Evolutionary conservation across 2,113 vertebrate species (phyloP), one percentile per base, ranked within the genome.

Genomic region (Alouatta palliata): DNA sequence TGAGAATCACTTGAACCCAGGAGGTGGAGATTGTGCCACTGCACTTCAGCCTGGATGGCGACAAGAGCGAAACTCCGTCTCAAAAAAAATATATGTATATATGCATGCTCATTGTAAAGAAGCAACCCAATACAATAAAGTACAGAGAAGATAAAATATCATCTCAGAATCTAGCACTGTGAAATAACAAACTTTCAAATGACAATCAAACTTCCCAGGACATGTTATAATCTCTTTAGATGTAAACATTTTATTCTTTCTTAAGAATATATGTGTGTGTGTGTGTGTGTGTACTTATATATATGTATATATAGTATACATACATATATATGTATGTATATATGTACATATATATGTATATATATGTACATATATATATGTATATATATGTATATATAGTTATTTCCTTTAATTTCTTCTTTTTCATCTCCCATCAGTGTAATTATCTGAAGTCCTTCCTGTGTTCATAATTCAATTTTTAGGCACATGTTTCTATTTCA

Each of bases 111-210:
- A 70, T 85, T 61, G 88, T 88, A 56, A 96, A 81, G 30, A 83
- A 83, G 25, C 4, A 91, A 58, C 61, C 16, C n/a, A 83, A 32
- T 90, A 27, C n/a, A 82, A 47, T 64, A 61, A 82, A 91, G 35
- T 73, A 40, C 76, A 54, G 66, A 64, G 27, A 91, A 94, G 14
- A 37, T 66, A 86, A 61, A 96, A 85, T 47, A 94, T 87, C 66
- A 61, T 64, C 68, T 90, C 66, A 84, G 23, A 87, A 82, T 82
- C 80, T 66, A 86, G 20, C 16, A 87, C 45, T 5, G 5, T 89
- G n/a, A 94, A 91, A 85, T 95, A 75, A 58, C 73, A 87, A 84
- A 56, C 32, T 81, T 87, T 94, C 32, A 95, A 92, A 54, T 7
- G 73, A 73, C 8, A 89, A 40, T 84, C 35, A 90, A 81, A 49